Conservation (phyloP, 2,888 invertebrate genomes). For the Cactoblastis cactorum region DNA sequence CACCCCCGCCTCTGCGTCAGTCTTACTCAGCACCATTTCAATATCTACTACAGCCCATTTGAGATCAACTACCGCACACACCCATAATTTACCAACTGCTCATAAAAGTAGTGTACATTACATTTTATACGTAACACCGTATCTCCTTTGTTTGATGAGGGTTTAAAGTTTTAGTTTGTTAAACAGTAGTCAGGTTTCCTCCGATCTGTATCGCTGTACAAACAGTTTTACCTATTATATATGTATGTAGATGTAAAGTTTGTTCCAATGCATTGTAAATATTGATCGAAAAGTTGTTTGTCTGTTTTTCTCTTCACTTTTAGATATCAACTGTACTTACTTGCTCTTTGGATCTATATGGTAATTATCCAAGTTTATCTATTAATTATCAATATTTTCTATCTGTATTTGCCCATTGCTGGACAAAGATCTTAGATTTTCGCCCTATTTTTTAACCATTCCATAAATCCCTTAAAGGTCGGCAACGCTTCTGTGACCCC, state of each 20-base stretch:
- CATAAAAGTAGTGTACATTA: background rate
- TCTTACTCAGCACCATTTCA: constrained; percentile 40
- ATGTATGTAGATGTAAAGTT: constrained; percentile 4
- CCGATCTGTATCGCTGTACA: constrained; percentile 29
- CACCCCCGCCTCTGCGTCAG: constrained; percentile 42
- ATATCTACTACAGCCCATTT: constrained; percentile 11
- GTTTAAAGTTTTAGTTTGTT: constrained; percentile 33
- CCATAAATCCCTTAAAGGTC: too few species aligned
- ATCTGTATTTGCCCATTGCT: too few species aligned
- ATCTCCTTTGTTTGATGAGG: constrained; percentile 20
- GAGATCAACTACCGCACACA: background rate
- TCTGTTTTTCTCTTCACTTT: background rate
- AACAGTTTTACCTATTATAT: constrained; percentile 25
- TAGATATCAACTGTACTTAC: too few species aligned
- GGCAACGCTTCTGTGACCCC: too few species aligned
- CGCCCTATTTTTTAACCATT: too few species aligned
- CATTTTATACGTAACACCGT: constrained; percentile 12
- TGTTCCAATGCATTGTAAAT: constrained; percentile 4
- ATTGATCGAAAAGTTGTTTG: constrained; percentile 3
- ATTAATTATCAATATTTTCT: too few species aligned
- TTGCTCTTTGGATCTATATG: too few species aligned
- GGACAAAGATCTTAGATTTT: too few species aligned
- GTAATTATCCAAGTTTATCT: too few species aligned
- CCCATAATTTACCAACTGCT: constrained; percentile 9
- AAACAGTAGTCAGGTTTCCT: constrained; percentile 46